phyloP scores from a whole-genome alignment of 1,140 invertebrate genomes.

The Aphelinus certus region DNA sequence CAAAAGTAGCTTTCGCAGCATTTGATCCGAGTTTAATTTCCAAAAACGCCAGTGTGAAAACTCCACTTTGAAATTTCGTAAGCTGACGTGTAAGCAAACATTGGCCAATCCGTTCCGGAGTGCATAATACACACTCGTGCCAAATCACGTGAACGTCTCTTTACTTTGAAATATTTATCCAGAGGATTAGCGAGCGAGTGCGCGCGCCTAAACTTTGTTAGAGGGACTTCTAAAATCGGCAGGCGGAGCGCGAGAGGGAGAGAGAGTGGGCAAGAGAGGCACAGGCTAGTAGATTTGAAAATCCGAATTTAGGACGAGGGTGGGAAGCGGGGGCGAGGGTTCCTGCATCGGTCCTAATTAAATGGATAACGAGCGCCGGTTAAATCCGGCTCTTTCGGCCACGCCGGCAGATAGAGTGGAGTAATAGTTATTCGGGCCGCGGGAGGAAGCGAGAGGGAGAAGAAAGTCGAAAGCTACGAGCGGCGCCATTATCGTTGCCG shows the following conservation, averaged over 20 bases:
- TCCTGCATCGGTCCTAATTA: conserved; percentile 38
- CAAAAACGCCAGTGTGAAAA: background rate
- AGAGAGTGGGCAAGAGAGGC: no score
- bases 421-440: conserved; percentile 48
- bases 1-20: background rate
- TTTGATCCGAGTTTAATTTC: background rate
- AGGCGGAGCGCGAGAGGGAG: background rate
- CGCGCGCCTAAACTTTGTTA: conserved; percentile 27
- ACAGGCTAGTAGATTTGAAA: conserved; percentile 31
- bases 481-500: conserved; percentile 41
- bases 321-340: background rate
- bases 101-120: background rate
- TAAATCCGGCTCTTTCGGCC: conserved; percentile 38
- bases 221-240: conserved; percentile 16
- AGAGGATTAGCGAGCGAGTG: conserved; percentile 13
- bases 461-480: conserved; percentile 35
- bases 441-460: conserved; percentile 33
- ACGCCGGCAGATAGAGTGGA: conserved; percentile 38
- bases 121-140: background rate
- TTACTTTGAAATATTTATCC: conserved; percentile 38
- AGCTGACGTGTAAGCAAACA: conserved; percentile 2
- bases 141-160: conserved; percentile 26
- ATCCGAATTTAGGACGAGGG: conserved; percentile 37
- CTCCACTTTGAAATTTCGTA: conserved; percentile 10
- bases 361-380: conserved; percentile 40